phyloP scores from a whole-genome alignment of 2,888 invertebrate genomes.

The Drosophila limbata region DNA sequence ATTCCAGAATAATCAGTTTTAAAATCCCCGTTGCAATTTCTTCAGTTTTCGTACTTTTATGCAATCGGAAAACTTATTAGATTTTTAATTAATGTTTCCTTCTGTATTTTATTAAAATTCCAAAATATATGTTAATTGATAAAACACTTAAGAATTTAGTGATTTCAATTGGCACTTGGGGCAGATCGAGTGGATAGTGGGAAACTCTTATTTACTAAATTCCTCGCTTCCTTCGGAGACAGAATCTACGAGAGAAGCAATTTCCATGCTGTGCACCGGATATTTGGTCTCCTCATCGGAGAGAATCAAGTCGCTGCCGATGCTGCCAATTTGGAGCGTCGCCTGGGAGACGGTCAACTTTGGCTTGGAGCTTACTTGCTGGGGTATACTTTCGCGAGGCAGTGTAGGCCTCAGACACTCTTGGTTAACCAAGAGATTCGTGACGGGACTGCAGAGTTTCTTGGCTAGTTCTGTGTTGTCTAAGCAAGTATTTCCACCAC shows the following conservation, averaged over 20 bases:
- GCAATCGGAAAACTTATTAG: too few relatives aligned
- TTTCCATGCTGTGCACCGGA: slow-evolving; percentile 1
- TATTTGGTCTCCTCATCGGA: slow-evolving; percentile 3
- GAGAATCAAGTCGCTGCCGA: not conserved
- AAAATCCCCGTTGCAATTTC: too few relatives aligned
- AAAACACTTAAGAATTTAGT: slow-evolving; percentile 4
- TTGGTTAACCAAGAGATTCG: not conserved
- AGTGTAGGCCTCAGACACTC: too few relatives aligned
- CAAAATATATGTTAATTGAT: not conserved
- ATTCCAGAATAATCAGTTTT: too few relatives aligned
- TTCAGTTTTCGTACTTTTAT: too few relatives aligned
- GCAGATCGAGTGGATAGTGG: not conserved
- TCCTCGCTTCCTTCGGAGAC: not conserved
- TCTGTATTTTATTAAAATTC: not conserved
- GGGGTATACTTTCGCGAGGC: not conserved
- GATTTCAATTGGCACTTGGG: not conserved
- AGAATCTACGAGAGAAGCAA: not conserved
- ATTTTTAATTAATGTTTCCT: too few relatives aligned
- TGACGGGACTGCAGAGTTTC: not conserved
- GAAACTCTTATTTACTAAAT: not conserved
- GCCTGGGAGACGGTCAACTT: slow-evolving; percentile 1
- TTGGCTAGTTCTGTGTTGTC: not conserved
- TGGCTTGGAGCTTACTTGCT: not conserved
- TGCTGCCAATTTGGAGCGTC: not conserved
- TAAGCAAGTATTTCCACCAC: not conserved